Percentiles rank a stretch among this genome's conserved stretches.
phyloP scores from a whole-genome alignment of 2,113 vertebrate genomes.

The Tachysurus vachellii region DNA sequence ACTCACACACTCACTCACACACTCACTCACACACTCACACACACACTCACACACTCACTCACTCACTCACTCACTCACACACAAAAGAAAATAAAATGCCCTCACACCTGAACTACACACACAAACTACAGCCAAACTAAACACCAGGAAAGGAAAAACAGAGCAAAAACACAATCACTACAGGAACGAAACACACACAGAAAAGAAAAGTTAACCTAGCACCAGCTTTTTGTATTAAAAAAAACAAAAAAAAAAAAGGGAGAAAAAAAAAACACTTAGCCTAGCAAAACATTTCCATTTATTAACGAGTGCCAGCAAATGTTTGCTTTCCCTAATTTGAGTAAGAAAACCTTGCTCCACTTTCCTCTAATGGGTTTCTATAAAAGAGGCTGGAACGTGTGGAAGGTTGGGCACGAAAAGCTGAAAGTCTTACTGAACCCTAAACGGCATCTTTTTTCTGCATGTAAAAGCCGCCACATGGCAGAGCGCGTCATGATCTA shows the following conservation, averaged over 20 bases:
- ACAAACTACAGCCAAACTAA: conserved; percentile 17
- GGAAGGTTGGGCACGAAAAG: neutral
- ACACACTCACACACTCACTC: neutral
- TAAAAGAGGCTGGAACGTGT: neutral
- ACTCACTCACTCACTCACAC: neutral
- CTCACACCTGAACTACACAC: neutral
- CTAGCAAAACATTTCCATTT: conserved; percentile 15
- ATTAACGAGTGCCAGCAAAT: conserved; percentile 5
- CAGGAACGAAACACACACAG: neutral
- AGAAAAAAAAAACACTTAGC: neutral
- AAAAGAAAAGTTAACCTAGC: neutral
- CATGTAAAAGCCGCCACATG: neutral
- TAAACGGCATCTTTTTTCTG: neutral
- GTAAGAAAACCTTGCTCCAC: neutral
- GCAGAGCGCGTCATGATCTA: neutral
- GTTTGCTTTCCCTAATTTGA: conserved; percentile 27
- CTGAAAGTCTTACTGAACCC: neutral
- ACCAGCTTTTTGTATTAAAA: neutral
- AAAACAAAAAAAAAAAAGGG: too few species aligned
- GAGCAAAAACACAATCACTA: conserved; percentile 3
- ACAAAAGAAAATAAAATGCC: neutral
- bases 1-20: too few species aligned
- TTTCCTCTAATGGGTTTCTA: conserved; percentile 18
- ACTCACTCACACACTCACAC: neutral
- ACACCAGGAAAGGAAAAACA: conserved; percentile 23